These are phyloP conservation scores for Semaprochilodus insignis DNA, from an alignment of 2,797 vertebrate species.

Conservation along the genomic window DNA sequence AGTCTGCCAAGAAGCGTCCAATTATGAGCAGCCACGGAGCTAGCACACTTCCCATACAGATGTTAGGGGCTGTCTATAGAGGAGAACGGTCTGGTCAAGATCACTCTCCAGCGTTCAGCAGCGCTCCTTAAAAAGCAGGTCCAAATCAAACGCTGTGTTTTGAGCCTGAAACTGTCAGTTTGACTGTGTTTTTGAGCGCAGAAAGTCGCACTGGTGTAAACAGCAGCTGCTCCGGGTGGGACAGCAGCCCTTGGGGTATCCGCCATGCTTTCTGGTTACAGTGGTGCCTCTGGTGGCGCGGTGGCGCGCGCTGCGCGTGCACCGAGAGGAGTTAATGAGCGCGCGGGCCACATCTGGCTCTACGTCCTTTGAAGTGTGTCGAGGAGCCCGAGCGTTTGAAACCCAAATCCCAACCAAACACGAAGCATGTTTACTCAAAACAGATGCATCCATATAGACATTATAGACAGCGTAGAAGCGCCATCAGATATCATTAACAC, in stretches of 20 bases:
- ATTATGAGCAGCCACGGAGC: constrained; percentile 64
- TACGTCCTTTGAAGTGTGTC: constrained; percentile 55
- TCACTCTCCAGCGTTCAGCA: neutral
- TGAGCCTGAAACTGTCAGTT: neutral
- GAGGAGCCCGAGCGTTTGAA: neutral
- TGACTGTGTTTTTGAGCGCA: neutral
- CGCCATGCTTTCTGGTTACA: neutral
- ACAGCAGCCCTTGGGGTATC: neutral
- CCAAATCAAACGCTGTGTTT: neutral
- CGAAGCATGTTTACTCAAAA: neutral
- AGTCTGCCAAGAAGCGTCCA: constrained; percentile 64
- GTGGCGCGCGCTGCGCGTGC: constrained; percentile 10
- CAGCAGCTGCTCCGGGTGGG: constrained; percentile 36
- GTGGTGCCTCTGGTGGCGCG: neutral
- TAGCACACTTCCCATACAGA: constrained; percentile 38
- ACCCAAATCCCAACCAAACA: constrained; percentile 19
- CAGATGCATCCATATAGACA: neutral
- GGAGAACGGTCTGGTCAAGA: constrained; percentile 17
- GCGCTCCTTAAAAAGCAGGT: neutral
- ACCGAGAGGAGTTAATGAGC: constrained; percentile 56
- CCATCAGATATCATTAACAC: neutral
- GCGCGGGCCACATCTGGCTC: constrained; percentile 53
- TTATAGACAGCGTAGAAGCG: neutral
- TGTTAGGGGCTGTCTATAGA: constrained; percentile 17
- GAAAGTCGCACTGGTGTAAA: constrained; percentile 18